Base-by-base conservation (phyloP, 2,888 invertebrate genomes). In the Gnatocerus cornutus region DNA sequence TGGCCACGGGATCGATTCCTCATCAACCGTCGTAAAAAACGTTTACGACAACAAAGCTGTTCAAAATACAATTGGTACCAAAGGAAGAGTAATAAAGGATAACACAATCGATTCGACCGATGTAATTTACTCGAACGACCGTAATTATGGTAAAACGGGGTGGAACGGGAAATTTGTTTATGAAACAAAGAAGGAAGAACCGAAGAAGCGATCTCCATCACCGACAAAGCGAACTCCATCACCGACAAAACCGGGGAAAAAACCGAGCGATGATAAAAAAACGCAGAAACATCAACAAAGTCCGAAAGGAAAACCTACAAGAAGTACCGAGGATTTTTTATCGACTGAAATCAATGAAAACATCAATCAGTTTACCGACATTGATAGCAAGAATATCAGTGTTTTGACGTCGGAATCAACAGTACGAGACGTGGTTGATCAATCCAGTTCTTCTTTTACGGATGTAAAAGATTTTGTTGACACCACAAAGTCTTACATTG, bases 51-150 rank as follows among this genome's bases (percentile, higher is more conserved):
- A 82, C 9, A 81, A 73, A 41, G 83, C 84, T 29, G 77, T 81
- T 9, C 84, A 84, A 74, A 84, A 84, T 64, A 83, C 83, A 10
- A 84, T 84, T 39, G 84, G 84, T 41, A 80, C 81, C n/a, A 79
- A 66, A 71, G 85, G 86, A 3, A 86, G 82, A 45, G 86, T 89
- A 74, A 85, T 87, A 75, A 84, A 86, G 78, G 87, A 87, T 75
- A 79, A 86, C 64, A 83, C 81, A n/a, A 85, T 86, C 73, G 87
- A 88, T 77, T 75, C 78, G n/a, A 83, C 78, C 29, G 82, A 85
- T 74, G 73, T 83, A 21, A 73, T 84, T 52, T 84, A 80, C 74
- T 84, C 84, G 39, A 83, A 84, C 73, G 84, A 84, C 56, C 76
- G 83, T 50, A 83, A 80, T 65, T 84, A 84, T 71, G 84, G 84